Evolutionary conservation across 2,797 vertebrate species (phyloP).

Genomic region (Typhlichthys subterraneus): DNA sequence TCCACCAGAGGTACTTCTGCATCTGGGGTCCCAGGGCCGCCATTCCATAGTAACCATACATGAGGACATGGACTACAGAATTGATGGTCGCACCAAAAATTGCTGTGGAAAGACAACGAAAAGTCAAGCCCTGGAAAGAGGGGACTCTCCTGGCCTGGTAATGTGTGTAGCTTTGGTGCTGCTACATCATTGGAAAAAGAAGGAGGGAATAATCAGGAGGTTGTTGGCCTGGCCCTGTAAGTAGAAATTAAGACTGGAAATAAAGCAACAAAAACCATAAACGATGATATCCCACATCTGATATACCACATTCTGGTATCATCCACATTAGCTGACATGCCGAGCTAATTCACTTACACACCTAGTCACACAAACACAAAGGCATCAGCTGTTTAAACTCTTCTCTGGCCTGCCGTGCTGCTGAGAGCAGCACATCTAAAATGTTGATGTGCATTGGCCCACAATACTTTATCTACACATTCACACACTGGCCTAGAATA

Average conservation of each 20-base stretch:
- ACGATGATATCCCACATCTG: too few species aligned
- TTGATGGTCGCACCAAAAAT: conserved; percentile 98
- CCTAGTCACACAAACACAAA: not conserved
- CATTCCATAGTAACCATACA: conserved; percentile 97
- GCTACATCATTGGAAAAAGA: not conserved
- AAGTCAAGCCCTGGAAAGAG: not conserved
- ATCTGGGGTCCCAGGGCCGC: conserved; percentile 94
- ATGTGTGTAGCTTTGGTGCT: too few species aligned
- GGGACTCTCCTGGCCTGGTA: not conserved
- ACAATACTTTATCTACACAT: too few species aligned
- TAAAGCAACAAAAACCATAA: too few species aligned
- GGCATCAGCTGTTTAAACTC: not conserved
- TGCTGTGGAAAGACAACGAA: conserved; percentile 69
- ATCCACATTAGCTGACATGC: not conserved
- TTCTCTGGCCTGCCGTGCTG: too few species aligned
- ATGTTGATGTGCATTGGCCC: not conserved
- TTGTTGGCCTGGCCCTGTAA: too few species aligned
- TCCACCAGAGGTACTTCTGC: conserved; percentile 99
- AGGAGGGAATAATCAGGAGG: not conserved
- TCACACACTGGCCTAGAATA: too few species aligned
- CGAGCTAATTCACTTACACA: not conserved
- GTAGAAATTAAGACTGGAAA: too few species aligned
- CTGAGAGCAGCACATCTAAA: not conserved
- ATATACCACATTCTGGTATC: not conserved
- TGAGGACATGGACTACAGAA: conserved; percentile 93